phyloP scores from a whole-genome alignment of 2,113 vertebrate species.

The Seriola dumerili region DNA sequence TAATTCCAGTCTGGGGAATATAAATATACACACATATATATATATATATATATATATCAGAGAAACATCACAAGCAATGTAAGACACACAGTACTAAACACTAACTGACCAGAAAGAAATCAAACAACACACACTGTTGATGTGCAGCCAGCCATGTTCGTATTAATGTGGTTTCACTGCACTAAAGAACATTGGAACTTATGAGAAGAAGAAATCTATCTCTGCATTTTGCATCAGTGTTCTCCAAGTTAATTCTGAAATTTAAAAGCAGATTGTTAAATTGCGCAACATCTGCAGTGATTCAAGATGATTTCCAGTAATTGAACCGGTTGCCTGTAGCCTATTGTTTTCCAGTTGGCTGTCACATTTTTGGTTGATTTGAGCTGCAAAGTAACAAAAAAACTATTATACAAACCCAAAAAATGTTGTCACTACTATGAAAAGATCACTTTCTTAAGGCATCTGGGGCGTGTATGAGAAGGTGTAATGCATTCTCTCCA shows the following conservation, averaged over 20 bases:
- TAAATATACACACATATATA: background rate
- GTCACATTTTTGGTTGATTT: background rate
- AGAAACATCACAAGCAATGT: constrained; percentile 16
- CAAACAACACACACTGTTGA: background rate
- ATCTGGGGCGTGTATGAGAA: background rate
- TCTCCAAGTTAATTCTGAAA: too few relatives aligned
- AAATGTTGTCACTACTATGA: background rate
- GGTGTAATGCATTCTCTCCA: background rate
- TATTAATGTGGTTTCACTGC: background rate
- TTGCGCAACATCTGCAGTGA: background rate
- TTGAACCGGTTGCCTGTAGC: background rate
- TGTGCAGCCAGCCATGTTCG: background rate
- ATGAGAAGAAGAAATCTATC: background rate
- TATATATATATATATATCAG: background rate
- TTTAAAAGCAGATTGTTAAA: background rate
- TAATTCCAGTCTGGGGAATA: constrained; percentile 16
- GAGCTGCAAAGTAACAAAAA: background rate
- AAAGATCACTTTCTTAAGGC: background rate
- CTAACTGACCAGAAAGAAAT: background rate
- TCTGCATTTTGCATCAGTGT: background rate
- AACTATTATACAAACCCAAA: background rate
- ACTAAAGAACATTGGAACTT: background rate
- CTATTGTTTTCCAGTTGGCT: background rate
- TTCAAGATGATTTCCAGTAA: constrained; percentile 11
- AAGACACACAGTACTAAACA: background rate